A percentile compares a stretch with the other conserved stretches of the same genome.
phyloP scores from a whole-genome alignment of 2,797 vertebrate species.

The Percopsis omiscomaycus region DNA sequence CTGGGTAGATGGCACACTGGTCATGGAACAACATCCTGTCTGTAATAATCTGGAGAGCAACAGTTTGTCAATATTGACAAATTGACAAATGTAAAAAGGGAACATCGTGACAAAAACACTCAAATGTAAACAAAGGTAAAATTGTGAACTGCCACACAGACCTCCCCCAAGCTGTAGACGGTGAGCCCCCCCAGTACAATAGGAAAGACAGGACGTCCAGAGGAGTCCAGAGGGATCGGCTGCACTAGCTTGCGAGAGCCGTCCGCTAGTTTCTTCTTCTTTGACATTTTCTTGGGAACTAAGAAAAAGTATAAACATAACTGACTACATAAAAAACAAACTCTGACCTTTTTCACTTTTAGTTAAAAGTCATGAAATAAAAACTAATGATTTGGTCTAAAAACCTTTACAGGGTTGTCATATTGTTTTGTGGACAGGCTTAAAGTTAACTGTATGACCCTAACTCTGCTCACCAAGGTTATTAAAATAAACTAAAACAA shows the following conservation, averaged over 20 bases:
- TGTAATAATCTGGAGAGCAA: conserved; percentile 77
- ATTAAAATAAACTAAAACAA: too few relatives aligned
- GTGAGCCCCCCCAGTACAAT: conserved; percentile 86
- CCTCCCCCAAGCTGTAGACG: conserved; percentile 91
- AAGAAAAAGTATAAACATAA: conserved; percentile 5
- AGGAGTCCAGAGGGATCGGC: conserved; percentile 84
- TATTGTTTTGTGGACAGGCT: too few relatives aligned
- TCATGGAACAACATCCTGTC: conserved; percentile 86
- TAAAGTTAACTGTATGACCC: too few relatives aligned
- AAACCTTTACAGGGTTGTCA: too few relatives aligned
- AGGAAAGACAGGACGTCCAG: conserved; percentile 85
- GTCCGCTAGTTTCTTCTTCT: conserved; percentile 83
- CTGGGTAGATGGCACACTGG: conserved; percentile 85
- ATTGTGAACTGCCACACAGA: conserved; percentile 52
- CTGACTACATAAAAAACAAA: background rate
- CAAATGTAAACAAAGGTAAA: background rate
- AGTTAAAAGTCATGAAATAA: too few relatives aligned
- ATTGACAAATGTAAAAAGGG: background rate
- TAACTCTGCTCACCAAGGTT: too few relatives aligned
- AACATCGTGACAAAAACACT: background rate
- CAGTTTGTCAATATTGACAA: background rate
- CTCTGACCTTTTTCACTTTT: background rate
- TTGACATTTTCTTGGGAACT: conserved; percentile 86
- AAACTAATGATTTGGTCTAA: too few relatives aligned
- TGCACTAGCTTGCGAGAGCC: conserved; percentile 81